Conservation (phyloP, 2,113 vertebrate species). For the Thunnus thynnus region DNA sequence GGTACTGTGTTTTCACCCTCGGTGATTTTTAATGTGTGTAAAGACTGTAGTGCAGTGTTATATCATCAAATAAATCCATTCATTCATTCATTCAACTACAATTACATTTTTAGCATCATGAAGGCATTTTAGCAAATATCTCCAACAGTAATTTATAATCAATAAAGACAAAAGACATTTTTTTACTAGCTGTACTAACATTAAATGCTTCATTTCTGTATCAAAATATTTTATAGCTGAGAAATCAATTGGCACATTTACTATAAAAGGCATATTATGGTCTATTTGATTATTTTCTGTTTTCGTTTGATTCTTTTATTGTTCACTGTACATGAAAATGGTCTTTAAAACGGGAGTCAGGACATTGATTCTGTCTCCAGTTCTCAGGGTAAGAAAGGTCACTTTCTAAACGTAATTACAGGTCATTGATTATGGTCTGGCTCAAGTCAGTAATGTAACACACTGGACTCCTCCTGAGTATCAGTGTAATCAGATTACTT, state of each 20-base stretch:
- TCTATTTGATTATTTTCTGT: conserved; percentile 30
- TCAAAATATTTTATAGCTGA: conserved; percentile 74
- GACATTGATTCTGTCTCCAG: conserved; percentile 35
- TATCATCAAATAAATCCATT: too few species aligned
- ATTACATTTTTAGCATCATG: conserved; percentile 43
- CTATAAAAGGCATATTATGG: conserved; percentile 63
- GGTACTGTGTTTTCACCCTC: too few species aligned
- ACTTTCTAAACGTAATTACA: conserved; percentile 49
- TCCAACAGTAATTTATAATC: conserved; percentile 43
- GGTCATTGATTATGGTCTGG: neutral
- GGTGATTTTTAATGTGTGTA: too few species aligned
- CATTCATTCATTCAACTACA: conserved; percentile 28
- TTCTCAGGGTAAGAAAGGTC: conserved; percentile 37
- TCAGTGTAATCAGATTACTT: conserved; percentile 13
- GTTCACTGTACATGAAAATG: conserved; percentile 39
- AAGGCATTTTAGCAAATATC: conserved; percentile 59
- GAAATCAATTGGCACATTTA: conserved; percentile 55
- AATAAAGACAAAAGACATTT: conserved; percentile 43
- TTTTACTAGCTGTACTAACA: conserved; percentile 45
- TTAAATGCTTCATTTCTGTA: conserved; percentile 63
- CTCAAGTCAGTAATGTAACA: conserved; percentile 25
- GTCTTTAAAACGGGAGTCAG: conserved; percentile 1
- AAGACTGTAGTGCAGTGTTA: too few species aligned
- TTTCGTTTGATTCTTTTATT: neutral
- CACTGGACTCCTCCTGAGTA: neutral